Evolutionary conservation across 1,140 invertebrate species (phyloP).

Genomic region (Zaprionus camerounensis): DNA sequence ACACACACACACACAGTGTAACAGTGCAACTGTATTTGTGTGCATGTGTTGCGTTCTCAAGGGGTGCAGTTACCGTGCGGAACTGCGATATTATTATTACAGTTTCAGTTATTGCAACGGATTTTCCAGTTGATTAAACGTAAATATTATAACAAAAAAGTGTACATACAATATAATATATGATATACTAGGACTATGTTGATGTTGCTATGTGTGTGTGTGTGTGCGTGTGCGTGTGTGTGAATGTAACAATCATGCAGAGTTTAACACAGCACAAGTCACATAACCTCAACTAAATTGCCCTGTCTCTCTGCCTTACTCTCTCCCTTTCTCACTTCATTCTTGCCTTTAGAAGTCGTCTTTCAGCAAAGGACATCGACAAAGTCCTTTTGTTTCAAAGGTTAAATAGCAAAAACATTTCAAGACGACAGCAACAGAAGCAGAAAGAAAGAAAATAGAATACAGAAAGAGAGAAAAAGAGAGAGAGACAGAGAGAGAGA

Average conservation of each 20-base stretch:
- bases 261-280: background rate
- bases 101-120: constrained; percentile 74
- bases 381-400: constrained; percentile 6
- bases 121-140: constrained; percentile 84
- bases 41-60: constrained; percentile 20
- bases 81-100: constrained; percentile 56
- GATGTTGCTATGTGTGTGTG: background rate
- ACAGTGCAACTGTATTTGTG: background rate
- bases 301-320: background rate
- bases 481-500: background rate
- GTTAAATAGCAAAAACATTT: constrained; percentile 1
- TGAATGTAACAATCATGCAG: background rate
- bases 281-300: background rate
- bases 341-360: background rate
- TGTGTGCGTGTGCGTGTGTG: background rate
- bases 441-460: background rate
- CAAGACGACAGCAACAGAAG: background rate
- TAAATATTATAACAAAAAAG: constrained; percentile 72
- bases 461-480: background rate
- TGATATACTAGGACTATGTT: background rate
- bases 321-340: background rate
- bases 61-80: constrained; percentile 8
- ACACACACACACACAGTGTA: constrained; percentile 5
- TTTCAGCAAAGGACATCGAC: background rate
- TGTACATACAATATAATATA: constrained; percentile 14